Evolutionary conservation across 1,140 invertebrate genomes (phyloP).

Genomic region (Belonocnema kinseyi): DNA sequence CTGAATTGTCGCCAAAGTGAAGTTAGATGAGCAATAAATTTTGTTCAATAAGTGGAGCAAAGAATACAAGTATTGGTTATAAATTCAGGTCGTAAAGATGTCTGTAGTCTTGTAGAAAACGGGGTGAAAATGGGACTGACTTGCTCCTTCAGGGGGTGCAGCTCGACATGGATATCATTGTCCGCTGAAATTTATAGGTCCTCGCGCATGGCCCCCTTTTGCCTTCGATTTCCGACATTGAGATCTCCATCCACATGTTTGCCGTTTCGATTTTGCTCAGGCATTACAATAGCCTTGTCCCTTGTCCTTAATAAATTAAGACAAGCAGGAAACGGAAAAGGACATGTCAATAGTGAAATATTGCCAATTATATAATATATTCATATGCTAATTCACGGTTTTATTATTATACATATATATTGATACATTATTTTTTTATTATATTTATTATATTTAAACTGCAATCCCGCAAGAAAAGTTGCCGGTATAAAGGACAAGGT

Average conservation of each 20-base stretch:
- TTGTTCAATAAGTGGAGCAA: slow-evolving; percentile 47
- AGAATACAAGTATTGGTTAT: slow-evolving; percentile 53
- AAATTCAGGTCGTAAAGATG: slow-evolving; percentile 69
- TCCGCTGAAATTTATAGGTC: slow-evolving; percentile 42
- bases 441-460: no score
- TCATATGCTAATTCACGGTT: not conserved
- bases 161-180: slow-evolving; percentile 40
- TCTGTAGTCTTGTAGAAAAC: slow-evolving; percentile 69
- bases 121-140: slow-evolving; percentile 67
- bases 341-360: slow-evolving; percentile 15
- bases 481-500: no score
- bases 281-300: not conserved
- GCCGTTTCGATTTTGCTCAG: slow-evolving; percentile 9
- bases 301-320: slow-evolving; percentile 17
- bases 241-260: slow-evolving; percentile 33
- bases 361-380: not conserved
- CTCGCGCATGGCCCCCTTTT: slow-evolving; percentile 18
- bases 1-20: slow-evolving; percentile 3
- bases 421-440: no score
- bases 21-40: slow-evolving; percentile 42
- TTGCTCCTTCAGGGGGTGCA: slow-evolving; percentile 35
- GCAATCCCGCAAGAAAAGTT: no score
- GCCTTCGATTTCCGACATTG: slow-evolving; percentile 31
- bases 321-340: slow-evolving; percentile 22
- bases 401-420: no score